Percentiles rank a stretch among this genome's conserved stretches.
phyloP scores from a whole-genome alignment of 2,888 invertebrate genomes.

The Meghimatium bilineatum region DNA sequence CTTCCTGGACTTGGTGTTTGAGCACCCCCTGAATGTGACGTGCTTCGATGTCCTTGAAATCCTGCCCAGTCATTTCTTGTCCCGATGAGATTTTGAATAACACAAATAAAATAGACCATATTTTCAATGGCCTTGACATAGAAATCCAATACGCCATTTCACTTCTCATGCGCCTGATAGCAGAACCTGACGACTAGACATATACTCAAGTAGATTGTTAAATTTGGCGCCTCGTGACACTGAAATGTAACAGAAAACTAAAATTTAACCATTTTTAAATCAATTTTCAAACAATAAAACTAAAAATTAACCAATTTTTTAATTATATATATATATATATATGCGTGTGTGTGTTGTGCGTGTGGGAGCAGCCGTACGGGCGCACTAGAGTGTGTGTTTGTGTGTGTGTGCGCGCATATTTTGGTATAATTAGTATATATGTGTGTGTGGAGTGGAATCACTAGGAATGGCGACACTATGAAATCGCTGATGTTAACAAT shows the following conservation, averaged over 20 bases:
- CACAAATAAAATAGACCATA: background rate
- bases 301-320: too few species aligned
- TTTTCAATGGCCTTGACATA: too few species aligned
- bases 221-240: background rate
- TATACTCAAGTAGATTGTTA: background rate
- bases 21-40: background rate
- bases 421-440: background rate
- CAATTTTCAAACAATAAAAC: too few species aligned
- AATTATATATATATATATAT: background rate
- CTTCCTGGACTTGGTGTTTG: slow-evolving; percentile 9
- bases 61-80: slow-evolving; percentile 8
- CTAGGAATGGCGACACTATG: too few species aligned
- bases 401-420: background rate
- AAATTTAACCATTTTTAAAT: background rate
- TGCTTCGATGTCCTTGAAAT: background rate
- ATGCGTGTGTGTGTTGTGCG: background rate
- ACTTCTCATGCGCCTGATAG: background rate
- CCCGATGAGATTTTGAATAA: background rate
- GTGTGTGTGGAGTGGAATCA: background rate
- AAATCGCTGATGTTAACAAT: too few species aligned
- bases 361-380: background rate
- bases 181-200: background rate
- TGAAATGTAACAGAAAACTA: background rate
- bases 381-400: background rate
- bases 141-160: background rate